These are phyloP conservation scores for Panurus biarmicus DNA, from an alignment of 2,113 vertebrate genomes.

Conservation along the genomic window DNA sequence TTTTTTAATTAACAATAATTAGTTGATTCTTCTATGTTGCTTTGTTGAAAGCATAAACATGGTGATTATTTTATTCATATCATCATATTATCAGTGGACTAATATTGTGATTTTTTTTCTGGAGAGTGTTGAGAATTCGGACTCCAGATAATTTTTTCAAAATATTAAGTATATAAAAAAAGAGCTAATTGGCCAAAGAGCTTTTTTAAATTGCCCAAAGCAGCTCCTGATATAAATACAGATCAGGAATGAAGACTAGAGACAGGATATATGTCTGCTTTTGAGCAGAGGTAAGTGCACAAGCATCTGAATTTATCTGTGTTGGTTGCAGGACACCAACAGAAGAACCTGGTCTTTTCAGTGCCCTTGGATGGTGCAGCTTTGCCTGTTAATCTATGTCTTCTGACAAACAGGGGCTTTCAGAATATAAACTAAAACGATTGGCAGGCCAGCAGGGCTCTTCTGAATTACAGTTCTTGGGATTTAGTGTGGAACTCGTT, in stretches of 20 bases:
- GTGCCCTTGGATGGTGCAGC: background rate
- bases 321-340: background rate
- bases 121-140: background rate
- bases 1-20: background rate
- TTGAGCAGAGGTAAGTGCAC: background rate
- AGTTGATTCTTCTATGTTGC: background rate
- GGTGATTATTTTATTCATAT: background rate
- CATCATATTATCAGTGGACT: background rate
- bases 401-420: background rate
- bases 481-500: background rate
- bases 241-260: background rate
- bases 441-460: background rate
- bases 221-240: background rate
- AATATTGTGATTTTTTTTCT: background rate
- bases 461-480: background rate
- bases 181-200: background rate
- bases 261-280: background rate
- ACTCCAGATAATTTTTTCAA: background rate
- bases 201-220: background rate
- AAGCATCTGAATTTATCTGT: background rate
- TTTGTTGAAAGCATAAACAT: background rate
- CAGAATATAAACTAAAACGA: background rate
- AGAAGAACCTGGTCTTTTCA: background rate
- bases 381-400: background rate
- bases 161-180: background rate